Percentiles rank a stretch among this genome's conserved stretches.
Evolutionary conservation across 2,888 invertebrate genomes (phyloP).

Genomic region (Mesopsocus fuscifrons): DNA sequence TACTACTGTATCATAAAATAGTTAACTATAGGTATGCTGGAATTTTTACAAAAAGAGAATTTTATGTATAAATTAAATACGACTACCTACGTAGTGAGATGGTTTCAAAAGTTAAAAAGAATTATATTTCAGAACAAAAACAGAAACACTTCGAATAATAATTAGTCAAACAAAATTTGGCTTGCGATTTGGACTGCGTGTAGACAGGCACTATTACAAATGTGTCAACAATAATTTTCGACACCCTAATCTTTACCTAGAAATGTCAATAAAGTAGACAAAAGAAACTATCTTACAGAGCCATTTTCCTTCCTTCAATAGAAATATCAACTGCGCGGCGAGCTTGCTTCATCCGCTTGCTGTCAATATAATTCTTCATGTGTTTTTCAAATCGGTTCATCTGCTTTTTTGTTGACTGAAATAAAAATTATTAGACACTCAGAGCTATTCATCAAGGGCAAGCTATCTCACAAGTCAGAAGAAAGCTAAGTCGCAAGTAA

Average conservation of each 20-base stretch:
- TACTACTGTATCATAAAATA: no score
- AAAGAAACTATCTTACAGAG: constrained; percentile 38
- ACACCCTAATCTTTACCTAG: background rate
- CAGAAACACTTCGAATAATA: background rate
- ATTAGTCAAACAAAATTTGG: no score
- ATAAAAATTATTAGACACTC: constrained; percentile 16
- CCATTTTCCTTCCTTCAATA: constrained; percentile 92
- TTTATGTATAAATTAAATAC: no score
- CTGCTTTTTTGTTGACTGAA: constrained; percentile 57
- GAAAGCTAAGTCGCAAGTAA: background rate
- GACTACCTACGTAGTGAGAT: no score
- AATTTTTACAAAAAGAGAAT: no score
- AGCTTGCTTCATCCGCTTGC: constrained; percentile 56
- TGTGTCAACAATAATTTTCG: background rate
- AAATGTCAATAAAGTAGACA: no score
- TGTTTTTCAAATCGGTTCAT: constrained; percentile 83
- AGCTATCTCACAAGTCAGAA: background rate
- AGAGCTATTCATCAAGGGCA: background rate
- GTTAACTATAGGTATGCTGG: no score
- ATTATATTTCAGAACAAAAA: no score
- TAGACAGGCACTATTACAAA: no score
- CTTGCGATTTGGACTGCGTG: no score
- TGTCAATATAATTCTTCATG: constrained; percentile 76
- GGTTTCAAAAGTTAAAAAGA: background rate
- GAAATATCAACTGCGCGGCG: constrained; percentile 84